Evolutionary conservation across 1,140 invertebrate species (phyloP).

Genomic region (Drosophila tani): DNA sequence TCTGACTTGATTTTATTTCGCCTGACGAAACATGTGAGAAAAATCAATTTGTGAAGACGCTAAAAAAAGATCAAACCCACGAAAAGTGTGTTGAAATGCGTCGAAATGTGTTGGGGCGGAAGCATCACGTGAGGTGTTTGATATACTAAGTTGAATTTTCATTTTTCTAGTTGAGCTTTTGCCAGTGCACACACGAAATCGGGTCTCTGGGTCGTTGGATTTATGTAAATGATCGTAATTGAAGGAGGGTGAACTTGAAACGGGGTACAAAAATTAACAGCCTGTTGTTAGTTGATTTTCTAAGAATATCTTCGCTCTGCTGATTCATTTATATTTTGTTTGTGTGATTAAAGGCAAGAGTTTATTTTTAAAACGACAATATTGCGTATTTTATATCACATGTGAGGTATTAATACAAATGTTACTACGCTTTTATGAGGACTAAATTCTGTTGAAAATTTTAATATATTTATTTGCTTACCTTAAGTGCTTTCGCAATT

Average conservation of each 20-base stretch:
- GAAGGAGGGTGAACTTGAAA: slow-evolving; percentile 3
- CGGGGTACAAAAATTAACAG: not conserved
- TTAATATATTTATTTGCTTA: not conserved
- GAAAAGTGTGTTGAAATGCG: slow-evolving; percentile 41
- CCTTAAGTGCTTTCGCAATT: slow-evolving; percentile 1
- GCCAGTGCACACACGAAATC: not conserved
- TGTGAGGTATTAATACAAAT: not conserved
- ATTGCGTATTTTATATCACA: slow-evolving; percentile 7
- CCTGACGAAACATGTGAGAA: slow-evolving; percentile 70
- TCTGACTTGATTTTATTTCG: slow-evolving; percentile 52
- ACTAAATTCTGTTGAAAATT: not conserved
- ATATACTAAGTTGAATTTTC: slow-evolving; percentile 5
- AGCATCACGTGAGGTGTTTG: slow-evolving; percentile 41
- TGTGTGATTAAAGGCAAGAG: not conserved
- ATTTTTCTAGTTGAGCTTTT: not conserved
- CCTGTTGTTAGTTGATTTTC: not conserved
- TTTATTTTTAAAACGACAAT: slow-evolving; percentile 2
- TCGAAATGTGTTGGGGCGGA: slow-evolving; percentile 7
- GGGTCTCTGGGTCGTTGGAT: slow-evolving; percentile 18
- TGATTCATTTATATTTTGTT: not conserved
- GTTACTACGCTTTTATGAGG: not conserved
- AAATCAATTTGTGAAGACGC: slow-evolving; percentile 67
- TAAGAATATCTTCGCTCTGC: slow-evolving; percentile 1
- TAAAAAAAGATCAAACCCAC: slow-evolving; percentile 43
- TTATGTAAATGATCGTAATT: slow-evolving; percentile 23